A percentile compares a stretch with the other conserved stretches of the same genome.
Evolutionary conservation across 1,140 invertebrate genomes (phyloP).

Genomic region (Neuroterus valhalla): DNA sequence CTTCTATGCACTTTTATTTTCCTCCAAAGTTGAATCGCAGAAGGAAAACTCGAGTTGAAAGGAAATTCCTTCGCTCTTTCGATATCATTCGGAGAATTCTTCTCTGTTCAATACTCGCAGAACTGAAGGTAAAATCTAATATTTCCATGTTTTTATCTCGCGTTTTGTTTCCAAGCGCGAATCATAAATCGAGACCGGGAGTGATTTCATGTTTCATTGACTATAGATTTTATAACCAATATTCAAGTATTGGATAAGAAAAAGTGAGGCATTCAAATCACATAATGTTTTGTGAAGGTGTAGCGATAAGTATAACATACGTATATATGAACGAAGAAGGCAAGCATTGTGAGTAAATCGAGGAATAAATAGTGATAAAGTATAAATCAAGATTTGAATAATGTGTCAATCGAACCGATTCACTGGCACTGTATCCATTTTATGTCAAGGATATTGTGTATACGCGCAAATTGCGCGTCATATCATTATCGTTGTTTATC

Average conservation of each 20-base stretch:
- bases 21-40: background rate
- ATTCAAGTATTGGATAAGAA: too few species aligned
- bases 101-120: background rate
- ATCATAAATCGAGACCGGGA: too few species aligned
- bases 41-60: background rate
- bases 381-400: conserved; percentile 21
- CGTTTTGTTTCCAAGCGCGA: too few species aligned
- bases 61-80: background rate
- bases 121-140: too few species aligned
- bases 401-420: conserved; percentile 13
- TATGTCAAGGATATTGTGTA: conserved; percentile 22
- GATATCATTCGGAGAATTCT: background rate
- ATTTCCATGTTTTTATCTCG: too few species aligned
- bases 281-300: background rate
- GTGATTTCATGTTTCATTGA: background rate
- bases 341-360: background rate
- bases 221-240: background rate
- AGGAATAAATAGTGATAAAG: background rate
- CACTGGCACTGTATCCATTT: conserved; percentile 6
- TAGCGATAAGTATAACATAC: too few species aligned
- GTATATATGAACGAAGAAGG: background rate
- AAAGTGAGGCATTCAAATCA: background rate
- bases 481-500: conserved; percentile 29
- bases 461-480: background rate
- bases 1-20: background rate